Evolutionary conservation across 2,888 invertebrate genomes (phyloP).

Genomic region (Hartigia nigra): DNA sequence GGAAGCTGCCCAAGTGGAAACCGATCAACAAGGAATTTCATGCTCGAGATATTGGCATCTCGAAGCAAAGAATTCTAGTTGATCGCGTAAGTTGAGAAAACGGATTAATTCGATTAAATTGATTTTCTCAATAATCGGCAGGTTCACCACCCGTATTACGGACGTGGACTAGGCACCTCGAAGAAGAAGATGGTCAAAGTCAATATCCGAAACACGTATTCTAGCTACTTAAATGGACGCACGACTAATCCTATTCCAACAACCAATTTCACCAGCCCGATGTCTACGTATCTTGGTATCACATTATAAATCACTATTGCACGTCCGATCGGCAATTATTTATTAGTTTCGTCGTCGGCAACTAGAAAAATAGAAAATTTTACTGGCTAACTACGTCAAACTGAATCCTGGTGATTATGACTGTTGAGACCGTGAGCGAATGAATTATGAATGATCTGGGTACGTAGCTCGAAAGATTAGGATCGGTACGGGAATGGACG

Average conservation of each 20-base stretch:
- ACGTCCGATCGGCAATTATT: conserved; percentile 45
- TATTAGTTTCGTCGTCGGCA: conserved; percentile 33
- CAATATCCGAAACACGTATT: neutral
- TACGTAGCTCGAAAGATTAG: conserved; percentile 16
- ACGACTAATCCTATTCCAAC: neutral
- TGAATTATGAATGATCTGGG: conserved; percentile 11
- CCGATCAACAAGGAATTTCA: neutral
- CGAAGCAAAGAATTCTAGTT: neutral
- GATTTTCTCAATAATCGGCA: neutral
- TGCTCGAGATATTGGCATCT: neutral
- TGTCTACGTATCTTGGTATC: neutral
- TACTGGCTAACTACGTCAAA: conserved; percentile 46
- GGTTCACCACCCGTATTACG: neutral
- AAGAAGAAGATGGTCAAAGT: neutral
- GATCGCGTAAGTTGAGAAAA: neutral
- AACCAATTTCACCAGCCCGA: neutral
- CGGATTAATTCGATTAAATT: neutral
- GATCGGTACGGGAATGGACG: conserved; percentile 31
- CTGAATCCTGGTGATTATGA: conserved; percentile 13
- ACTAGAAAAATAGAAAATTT: conserved; percentile 57
- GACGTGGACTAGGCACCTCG: neutral
- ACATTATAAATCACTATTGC: neutral
- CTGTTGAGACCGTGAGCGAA: neutral
- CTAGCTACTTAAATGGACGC: neutral
- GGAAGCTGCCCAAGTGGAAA: neutral